Evolutionary conservation across 2,888 invertebrate species (phyloP), one percentile per base, ranked within the genome.

Genomic region (Ptychoptera contaminata): DNA sequence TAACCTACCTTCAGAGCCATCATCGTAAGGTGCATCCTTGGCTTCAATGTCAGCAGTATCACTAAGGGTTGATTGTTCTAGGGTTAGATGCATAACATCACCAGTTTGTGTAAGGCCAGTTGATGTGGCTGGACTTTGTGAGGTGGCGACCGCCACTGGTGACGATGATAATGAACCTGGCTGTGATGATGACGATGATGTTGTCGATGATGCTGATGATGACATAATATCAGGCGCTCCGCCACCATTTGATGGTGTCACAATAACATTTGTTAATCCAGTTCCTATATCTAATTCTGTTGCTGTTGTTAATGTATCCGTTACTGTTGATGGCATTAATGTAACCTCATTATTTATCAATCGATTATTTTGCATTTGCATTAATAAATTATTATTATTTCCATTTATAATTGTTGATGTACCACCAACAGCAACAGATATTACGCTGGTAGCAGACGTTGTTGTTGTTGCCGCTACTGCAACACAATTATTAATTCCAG

Each of bases 1-100:
- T 29, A 14, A 23, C 34, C 16, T 42, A 42, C 42, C 42, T 42
- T 42, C 42, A 35, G 35, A 34, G 16, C 34, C 34, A 2, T 42
- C 42, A 35, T 42, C 35, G 12, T 35, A 42, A n/a, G 34, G 35
- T 9, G 16, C 16, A 23, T 42, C 42, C 8, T 35, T 34, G 9
- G 16, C 8, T n/a, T 42, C 42, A 8, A 42, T 30, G n/a, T 35
- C 42, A 35, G n/a, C 34, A 16, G 42, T 23, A 23, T 42, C 42
- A 35, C 31, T 40, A 16, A 16, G 34, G n/a, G 12, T 12, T 23
- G 35, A 42, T 35, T 34, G 42, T 34, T 42, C 42, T n/a, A 16
- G 35, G 34, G 34, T 42, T 23, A 35, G 15, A 16, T 41, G 41
- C 15, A 12, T 40, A 7, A 9, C 9, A 7, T 32, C 32, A 9